phyloP scores from a whole-genome alignment of 2,888 invertebrate genomes.

The Ophion ventricosus region DNA sequence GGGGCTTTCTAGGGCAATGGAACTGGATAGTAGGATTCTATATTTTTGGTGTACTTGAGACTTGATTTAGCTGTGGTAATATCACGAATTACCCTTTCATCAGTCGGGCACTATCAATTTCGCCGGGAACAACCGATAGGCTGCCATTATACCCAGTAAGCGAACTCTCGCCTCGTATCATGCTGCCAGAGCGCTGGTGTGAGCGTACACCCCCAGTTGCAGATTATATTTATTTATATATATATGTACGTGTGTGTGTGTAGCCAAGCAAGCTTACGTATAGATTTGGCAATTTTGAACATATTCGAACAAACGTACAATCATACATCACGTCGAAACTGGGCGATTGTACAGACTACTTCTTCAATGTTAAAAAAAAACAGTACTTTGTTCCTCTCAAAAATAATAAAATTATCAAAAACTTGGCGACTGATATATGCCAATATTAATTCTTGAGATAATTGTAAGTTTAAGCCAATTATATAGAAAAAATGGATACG shows the following conservation, averaged over 20 bases:
- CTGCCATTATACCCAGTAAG: constrained; percentile 73
- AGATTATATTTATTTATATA: not conserved
- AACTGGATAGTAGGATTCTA: constrained; percentile 24
- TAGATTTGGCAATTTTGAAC: constrained; percentile 26
- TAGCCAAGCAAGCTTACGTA: constrained; percentile 37
- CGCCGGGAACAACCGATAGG: constrained; percentile 75
- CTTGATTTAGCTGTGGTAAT: constrained; percentile 65
- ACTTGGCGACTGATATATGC: too few relatives aligned
- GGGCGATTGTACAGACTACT: constrained; percentile 9
- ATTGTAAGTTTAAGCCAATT: too few relatives aligned
- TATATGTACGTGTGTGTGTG: not conserved
- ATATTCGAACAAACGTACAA: constrained; percentile 18
- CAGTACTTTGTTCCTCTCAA: too few relatives aligned
- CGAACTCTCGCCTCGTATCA: constrained; percentile 59
- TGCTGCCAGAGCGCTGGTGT: constrained; percentile 51
- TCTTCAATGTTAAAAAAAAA: too few relatives aligned
- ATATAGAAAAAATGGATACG: too few relatives aligned
- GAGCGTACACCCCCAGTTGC: constrained; percentile 46
- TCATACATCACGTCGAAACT: constrained; percentile 13
- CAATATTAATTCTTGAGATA: too few relatives aligned
- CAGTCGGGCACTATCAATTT: constrained; percentile 79
- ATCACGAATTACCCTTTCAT: constrained; percentile 78
- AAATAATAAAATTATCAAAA: too few relatives aligned
- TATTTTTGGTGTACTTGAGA: constrained; percentile 48
- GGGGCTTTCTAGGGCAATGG: constrained; percentile 10